Conservation (phyloP, 2,888 invertebrate species). For the Pocota personata region DNA sequence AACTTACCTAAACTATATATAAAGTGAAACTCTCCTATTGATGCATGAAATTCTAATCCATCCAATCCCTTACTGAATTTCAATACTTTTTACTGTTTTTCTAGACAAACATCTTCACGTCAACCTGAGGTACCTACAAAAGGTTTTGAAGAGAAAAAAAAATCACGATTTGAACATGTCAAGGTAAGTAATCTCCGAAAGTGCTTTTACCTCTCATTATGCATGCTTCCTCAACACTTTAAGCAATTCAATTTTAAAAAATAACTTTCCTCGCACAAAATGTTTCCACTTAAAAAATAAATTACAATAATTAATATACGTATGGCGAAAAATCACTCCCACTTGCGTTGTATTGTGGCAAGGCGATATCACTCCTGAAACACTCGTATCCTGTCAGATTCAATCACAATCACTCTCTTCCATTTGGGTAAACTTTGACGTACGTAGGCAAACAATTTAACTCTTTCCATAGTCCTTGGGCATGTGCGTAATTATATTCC, state of each 20-base stretch:
- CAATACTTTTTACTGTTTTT: no score
- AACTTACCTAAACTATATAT: no score
- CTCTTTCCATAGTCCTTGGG: constrained; percentile 27
- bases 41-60: no score
- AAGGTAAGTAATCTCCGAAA: constrained; percentile 31
- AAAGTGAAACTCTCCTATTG: no score
- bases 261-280: not conserved
- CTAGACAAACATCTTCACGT: not conserved
- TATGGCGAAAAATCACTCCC: constrained; percentile 37
- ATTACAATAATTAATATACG: constrained; percentile 70
- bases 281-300: constrained; percentile 59
- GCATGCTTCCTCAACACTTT: constrained; percentile 4
- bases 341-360: constrained; percentile 34
- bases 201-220: constrained; percentile 8
- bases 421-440: constrained; percentile 65
- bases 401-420: constrained; percentile 71
- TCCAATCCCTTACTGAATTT: no score
- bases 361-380: constrained; percentile 52
- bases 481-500: constrained; percentile 51
- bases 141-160: not conserved
- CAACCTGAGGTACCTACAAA: not conserved
- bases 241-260: constrained; percentile 12
- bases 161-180: not conserved
- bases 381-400: constrained; percentile 68
- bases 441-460: constrained; percentile 65